A percentile compares a stretch with the other conserved stretches of the same genome.
Evolutionary conservation across 2,888 invertebrate genomes (phyloP).

Genomic region (Conus canariensis): DNA sequence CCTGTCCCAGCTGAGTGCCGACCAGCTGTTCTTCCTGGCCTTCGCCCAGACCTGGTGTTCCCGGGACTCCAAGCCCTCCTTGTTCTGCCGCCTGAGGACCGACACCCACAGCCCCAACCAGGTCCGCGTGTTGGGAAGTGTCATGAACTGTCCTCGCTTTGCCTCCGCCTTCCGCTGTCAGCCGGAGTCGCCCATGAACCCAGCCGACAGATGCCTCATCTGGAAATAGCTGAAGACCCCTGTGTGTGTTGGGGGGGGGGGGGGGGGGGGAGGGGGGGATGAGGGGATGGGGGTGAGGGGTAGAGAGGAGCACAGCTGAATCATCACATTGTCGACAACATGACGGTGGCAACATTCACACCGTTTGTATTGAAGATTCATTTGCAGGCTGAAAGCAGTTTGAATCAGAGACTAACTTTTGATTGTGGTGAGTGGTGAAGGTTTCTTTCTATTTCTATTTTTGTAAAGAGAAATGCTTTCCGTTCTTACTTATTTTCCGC

Average conservation of each 20-base stretch:
- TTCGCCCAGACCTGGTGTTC: constrained; percentile 32
- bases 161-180: background rate
- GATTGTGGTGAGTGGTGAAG: background rate
- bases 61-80: background rate
- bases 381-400: too few relatives aligned
- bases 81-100: background rate
- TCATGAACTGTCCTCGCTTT: background rate
- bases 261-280: too few relatives aligned
- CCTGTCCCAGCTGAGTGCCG: background rate
- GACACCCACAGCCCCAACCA: background rate
- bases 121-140: background rate
- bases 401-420: too few relatives aligned
- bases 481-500: background rate
- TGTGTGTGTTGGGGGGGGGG: too few relatives aligned
- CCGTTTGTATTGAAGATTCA: too few relatives aligned
- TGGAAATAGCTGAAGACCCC: background rate
- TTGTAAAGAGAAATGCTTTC: background rate
- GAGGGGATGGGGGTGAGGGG: too few relatives aligned
- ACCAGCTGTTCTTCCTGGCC: constrained; percentile 37
- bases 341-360: too few relatives aligned
- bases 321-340: background rate
- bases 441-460: background rate
- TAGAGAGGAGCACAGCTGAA: too few relatives aligned
- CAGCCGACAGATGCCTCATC: background rate
- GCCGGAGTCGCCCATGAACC: constrained; percentile 20